Percentiles rank a stretch among this genome's conserved stretches.
Conservation (phyloP, 1,140 invertebrate species). For the Parasteatoda tepidariorum region DNA sequence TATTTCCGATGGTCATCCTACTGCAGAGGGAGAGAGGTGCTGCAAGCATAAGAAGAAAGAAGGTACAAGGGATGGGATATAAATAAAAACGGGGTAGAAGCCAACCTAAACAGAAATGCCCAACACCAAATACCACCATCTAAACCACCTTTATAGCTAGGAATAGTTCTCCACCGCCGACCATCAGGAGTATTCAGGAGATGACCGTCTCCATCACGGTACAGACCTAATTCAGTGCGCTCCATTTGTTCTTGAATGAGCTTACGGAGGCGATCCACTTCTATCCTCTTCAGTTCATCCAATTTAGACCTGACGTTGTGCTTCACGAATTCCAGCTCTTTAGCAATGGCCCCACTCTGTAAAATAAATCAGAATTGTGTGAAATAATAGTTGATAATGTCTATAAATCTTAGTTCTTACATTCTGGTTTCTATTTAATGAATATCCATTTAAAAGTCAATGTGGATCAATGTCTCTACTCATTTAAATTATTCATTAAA, state of each 20-base stretch:
- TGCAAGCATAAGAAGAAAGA: conserved; percentile 2
- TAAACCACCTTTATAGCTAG: conserved; percentile 27
- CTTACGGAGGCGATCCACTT: conserved; percentile 82
- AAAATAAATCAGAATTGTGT: too few relatives aligned
- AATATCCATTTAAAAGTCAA: too few relatives aligned
- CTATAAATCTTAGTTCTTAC: too few relatives aligned
- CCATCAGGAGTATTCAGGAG: conserved; percentile 50
- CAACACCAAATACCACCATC: conserved; percentile 55
- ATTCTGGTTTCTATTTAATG: too few relatives aligned
- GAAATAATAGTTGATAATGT: too few relatives aligned
- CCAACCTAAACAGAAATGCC: conserved; percentile 59
- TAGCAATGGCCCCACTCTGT: conserved; percentile 89
- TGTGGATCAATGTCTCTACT: too few relatives aligned
- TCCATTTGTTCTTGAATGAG: conserved; percentile 77
- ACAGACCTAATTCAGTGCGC: conserved; percentile 63
- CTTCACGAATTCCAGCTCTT: conserved; percentile 88
- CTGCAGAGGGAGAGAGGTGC: too few relatives aligned
- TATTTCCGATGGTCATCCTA: too few relatives aligned
- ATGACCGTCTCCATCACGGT: conserved; percentile 59
- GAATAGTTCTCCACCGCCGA: conserved; percentile 57
- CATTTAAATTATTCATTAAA: too few relatives aligned
- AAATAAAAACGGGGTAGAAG: conserved; percentile 25
- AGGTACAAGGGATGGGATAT: neutral
- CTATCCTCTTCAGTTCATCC: conserved; percentile 92
- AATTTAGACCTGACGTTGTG: conserved; percentile 87